Conservation (phyloP, 2,797 vertebrate genomes). For the Ctenosaura bakeri region DNA sequence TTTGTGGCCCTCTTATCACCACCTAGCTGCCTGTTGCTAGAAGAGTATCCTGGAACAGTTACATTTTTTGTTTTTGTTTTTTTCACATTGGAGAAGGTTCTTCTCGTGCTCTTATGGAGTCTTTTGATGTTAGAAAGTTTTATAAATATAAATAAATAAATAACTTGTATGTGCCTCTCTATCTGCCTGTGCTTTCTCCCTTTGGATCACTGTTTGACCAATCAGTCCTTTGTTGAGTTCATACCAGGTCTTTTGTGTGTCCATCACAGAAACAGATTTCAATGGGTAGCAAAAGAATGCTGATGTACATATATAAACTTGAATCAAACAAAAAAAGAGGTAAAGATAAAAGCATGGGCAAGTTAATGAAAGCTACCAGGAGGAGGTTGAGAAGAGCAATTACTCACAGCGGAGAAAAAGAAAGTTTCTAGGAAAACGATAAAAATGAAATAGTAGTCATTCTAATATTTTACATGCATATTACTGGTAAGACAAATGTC, state of each 20-base stretch:
- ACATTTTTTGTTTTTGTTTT: too few species aligned
- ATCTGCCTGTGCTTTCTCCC: not conserved
- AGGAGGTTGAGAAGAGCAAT: not conserved
- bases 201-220: not conserved
- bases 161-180: too few species aligned
- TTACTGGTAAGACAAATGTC: slow-evolving; percentile 5
- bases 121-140: not conserved
- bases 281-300: not conserved
- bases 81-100: not conserved
- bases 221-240: not conserved
- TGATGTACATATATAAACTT: not conserved
- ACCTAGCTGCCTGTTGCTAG: not conserved
- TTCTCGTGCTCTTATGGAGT: not conserved
- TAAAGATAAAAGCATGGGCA: not conserved
- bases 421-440: slow-evolving; percentile 1
- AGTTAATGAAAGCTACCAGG: not conserved
- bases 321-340: not conserved
- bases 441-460: not conserved
- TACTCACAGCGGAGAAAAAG: not conserved
- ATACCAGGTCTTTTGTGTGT: not conserved
- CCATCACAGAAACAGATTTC: not conserved
- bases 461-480: slow-evolving; percentile 40
- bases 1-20: not conserved
- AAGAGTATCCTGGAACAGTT: not conserved
- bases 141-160: not conserved